Conservation (phyloP, 2,888 invertebrate genomes). For the Metalampra italica region DNA sequence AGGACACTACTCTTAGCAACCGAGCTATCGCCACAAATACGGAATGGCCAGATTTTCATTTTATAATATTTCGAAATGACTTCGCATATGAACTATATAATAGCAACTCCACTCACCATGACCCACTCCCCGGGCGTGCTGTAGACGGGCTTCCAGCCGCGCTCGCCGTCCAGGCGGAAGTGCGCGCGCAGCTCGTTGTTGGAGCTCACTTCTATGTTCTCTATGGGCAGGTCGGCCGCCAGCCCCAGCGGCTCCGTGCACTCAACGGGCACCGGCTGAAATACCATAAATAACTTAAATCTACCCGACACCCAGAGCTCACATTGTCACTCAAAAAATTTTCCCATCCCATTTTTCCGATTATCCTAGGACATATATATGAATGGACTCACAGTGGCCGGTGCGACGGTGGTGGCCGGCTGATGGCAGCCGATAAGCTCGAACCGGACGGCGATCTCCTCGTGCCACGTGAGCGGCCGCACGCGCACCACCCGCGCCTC, state of each 20-base stretch:
- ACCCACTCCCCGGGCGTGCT: conserved; percentile 85
- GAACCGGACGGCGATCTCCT: conserved; percentile 80
- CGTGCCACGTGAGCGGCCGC: conserved; percentile 86
- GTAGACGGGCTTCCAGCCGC: conserved; percentile 83
- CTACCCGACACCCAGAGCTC: too few species aligned
- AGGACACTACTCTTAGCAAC: too few species aligned
- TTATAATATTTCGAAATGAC: too few species aligned
- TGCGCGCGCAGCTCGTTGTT: conserved; percentile 54
- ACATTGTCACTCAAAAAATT: too few species aligned
- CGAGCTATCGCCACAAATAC: too few species aligned
- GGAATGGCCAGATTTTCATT: too few species aligned
- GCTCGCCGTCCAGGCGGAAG: conserved; percentile 63
- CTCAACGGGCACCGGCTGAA: conserved; percentile 44
- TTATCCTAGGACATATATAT: too few species aligned
- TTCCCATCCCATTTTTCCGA: too few species aligned
- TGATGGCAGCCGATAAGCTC: conserved; percentile 86
- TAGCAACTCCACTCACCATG: conserved; percentile 63
- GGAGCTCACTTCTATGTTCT: conserved; percentile 84
- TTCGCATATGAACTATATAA: conserved; percentile 49
- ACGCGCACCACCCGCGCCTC: conserved; percentile 86
- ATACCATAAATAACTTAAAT: neutral
- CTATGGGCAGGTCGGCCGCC: conserved; percentile 79
- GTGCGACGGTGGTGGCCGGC: conserved; percentile 21
- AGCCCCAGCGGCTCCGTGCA: conserved; percentile 88
- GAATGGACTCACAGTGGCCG: conserved; percentile 9